A percentile compares a stretch with the other conserved stretches of the same genome.
phyloP scores from a whole-genome alignment of 2,888 invertebrate species.

The Pyrocoelia pectoralis region DNA sequence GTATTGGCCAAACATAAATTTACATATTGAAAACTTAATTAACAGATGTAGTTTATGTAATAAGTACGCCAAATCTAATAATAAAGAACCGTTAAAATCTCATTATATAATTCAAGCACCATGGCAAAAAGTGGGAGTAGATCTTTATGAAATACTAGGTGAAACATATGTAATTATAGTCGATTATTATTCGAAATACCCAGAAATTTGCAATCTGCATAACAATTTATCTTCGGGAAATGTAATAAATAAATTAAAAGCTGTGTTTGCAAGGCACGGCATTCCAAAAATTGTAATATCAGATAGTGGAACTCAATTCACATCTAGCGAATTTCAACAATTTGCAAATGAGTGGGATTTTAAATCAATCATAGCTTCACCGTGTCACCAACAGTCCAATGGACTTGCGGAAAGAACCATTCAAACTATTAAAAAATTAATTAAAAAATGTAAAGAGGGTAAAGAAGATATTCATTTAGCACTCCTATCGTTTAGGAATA shows the following conservation, averaged over 20 bases:
- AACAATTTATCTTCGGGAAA: no score
- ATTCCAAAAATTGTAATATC: constrained; percentile 25
- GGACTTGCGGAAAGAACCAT: no score
- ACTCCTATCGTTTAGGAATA: constrained; percentile 35
- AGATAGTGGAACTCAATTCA: constrained; percentile 27
- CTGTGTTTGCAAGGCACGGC: constrained; percentile 20
- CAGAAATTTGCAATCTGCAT: no score
- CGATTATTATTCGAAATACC: no score
- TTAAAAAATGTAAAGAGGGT: constrained; percentile 25
- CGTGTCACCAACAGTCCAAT: constrained; percentile 16
- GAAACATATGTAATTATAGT: no score
- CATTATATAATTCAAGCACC: constrained; percentile 20
- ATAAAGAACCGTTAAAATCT: constrained; percentile 17
- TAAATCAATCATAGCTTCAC: constrained; percentile 19
- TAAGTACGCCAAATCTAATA: constrained; percentile 16
- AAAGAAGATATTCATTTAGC: constrained; percentile 15
- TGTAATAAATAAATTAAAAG: constrained; percentile 22
- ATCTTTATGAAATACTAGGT: constrained; percentile 24
- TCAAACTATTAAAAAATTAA: constrained; percentile 20
- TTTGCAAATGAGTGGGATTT: constrained; percentile 21
- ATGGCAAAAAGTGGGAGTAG: constrained; percentile 26
- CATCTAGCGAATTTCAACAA: constrained; percentile 7
- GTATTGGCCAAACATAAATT: constrained; percentile 15
- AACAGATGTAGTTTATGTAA: constrained; percentile 13
- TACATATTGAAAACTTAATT: constrained; percentile 12